Evolutionary conservation across 2,888 invertebrate species (phyloP).

Genomic region (Zaprionus obscuricornis): DNA sequence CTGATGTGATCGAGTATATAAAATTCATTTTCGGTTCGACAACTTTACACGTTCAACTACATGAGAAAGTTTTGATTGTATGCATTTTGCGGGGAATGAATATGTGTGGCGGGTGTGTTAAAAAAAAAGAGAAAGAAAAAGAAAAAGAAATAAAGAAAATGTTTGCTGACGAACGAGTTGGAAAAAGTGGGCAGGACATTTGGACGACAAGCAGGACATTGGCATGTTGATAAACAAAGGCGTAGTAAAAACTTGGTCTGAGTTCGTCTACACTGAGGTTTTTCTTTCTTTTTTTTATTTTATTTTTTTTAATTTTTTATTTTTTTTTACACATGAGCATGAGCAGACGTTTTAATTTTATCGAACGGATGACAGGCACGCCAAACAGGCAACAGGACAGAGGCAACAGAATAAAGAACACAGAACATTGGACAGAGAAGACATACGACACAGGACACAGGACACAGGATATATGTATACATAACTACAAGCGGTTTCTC

Average conservation of each 20-base stretch:
- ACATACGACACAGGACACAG: slow-evolving; percentile 27
- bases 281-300: no score
- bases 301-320: not conserved
- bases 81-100: not conserved
- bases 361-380: slow-evolving; percentile 62
- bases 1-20: not conserved
- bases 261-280: slow-evolving; percentile 6
- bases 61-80: slow-evolving; percentile 27
- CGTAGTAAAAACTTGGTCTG: slow-evolving; percentile 59
- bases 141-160: slow-evolving; percentile 2
- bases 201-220: slow-evolving; percentile 29
- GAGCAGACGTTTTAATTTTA: slow-evolving; percentile 75
- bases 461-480: slow-evolving; percentile 5
- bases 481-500: slow-evolving; percentile 30
- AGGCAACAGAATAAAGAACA: no score
- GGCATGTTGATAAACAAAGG: slow-evolving; percentile 66
- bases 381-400: slow-evolving; percentile 10
- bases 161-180: slow-evolving; percentile 30
- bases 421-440: no score
- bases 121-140: not conserved
- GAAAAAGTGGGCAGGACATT: slow-evolving; percentile 21
- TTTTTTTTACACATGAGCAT: slow-evolving; percentile 64
- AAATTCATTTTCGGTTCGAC: not conserved
- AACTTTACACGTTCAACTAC: not conserved
- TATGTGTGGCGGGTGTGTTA: no score